These are phyloP conservation scores for Hypotaenidia okinawae DNA, from an alignment of 2,797 vertebrate species.

Conservation along the genomic window DNA sequence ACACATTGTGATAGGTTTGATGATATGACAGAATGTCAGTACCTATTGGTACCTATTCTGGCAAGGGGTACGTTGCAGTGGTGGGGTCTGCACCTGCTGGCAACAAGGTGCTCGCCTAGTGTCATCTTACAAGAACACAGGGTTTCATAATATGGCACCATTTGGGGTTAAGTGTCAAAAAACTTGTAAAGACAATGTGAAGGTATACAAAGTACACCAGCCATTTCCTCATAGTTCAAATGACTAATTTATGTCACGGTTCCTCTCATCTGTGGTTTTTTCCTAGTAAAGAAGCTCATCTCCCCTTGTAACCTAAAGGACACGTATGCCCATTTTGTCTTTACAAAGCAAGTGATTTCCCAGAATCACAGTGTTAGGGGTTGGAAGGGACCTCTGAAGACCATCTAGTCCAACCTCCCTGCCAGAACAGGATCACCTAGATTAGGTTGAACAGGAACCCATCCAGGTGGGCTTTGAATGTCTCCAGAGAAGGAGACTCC, in stretches of 20 bases:
- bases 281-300: neutral
- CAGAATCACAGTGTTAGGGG: neutral
- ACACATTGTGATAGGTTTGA: too few relatives aligned
- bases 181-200: rapidly evolving
- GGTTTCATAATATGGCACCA: neutral
- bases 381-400: too few relatives aligned
- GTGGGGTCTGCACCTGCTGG: neutral
- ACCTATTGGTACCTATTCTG: neutral
- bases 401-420: too few relatives aligned
- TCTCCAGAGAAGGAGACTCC: too few relatives aligned
- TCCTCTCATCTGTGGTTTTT: neutral
- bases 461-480: too few relatives aligned
- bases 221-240: neutral
- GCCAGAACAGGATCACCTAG: too few relatives aligned
- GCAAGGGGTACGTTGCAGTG: neutral
- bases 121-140: neutral
- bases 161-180: neutral
- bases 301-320: neutral
- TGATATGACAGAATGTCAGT: too few relatives aligned
- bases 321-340: neutral
- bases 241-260: neutral
- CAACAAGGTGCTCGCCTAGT: neutral
- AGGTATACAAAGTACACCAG: neutral
- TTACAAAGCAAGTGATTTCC: neutral
- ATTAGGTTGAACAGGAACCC: too few relatives aligned